Evolutionary conservation across 2,113 vertebrate genomes (phyloP), one percentile per base, ranked within the genome.

Genomic region (Limanda limanda): DNA sequence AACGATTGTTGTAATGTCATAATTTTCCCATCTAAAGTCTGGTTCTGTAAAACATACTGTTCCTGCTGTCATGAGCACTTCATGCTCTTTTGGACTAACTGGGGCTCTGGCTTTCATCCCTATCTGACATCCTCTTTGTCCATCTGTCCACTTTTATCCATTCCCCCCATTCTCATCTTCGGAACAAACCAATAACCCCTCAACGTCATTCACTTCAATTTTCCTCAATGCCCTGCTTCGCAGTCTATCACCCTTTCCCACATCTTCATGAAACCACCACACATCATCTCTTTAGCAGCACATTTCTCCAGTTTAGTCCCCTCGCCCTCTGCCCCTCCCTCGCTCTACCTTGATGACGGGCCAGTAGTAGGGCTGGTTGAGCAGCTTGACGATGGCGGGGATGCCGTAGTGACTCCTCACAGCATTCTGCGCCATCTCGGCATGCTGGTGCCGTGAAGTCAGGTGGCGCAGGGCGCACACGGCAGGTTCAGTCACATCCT

Each of bases 401-500:
- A 99, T 97, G 92, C 97, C 97, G 0, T 99, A 98, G 89, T 97
- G 95, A 67, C 89, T 89, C 66, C 97, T 95, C 92, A 99, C 97
- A 0, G 95, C 96, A 65, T 99, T 96, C 94, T 99, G 98, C 0
- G 97, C 97, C 90, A 96, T 56, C 78, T 98, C 97, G 0, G 97
- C 96, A 48, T 98, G 95, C 0, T 95, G 95, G 86, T 99, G 97
- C 85, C 97, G 95, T 71, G 97, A 98, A 78, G 98, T 98, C 81
- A 99, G 96, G 90, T 99, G 98, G 58, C 98, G 95, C 57, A 99
- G 94, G n/a, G 98, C 96, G 0, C 98, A 99, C 3, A 98, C 93
- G 0, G 96, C 97, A 0, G 98, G 97, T 84, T 99, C 98, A 0
- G 95, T 95, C 92, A 99, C 97, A 71, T 99, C 97, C 59, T 99